Conservation (phyloP, 2,113 vertebrate species). For the Gobio gobio region DNA sequence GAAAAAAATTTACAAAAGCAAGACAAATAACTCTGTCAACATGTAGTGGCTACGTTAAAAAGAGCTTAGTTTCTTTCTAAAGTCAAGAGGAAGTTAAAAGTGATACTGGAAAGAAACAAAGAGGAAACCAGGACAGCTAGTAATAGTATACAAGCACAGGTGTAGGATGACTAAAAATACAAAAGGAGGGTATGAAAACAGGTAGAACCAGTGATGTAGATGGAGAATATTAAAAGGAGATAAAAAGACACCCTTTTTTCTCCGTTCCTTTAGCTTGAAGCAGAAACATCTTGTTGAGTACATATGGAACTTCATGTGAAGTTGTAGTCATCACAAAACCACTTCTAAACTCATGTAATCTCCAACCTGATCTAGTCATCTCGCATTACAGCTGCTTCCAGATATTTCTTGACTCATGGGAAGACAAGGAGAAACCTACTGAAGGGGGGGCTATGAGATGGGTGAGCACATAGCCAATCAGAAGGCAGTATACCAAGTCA, state of each 20-base stretch:
- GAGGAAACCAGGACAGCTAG: slow-evolving; percentile 20
- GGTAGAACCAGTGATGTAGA: slow-evolving; percentile 16
- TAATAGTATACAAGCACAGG: neutral
- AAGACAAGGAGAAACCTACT: slow-evolving; percentile 9
- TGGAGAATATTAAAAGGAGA: neutral
- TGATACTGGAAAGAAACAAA: slow-evolving; percentile 13
- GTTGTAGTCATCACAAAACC: neutral
- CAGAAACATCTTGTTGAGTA: neutral
- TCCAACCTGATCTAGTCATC: neutral
- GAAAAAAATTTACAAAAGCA: slow-evolving; percentile 23
- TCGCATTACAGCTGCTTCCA: slow-evolving; percentile 14
- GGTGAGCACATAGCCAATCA: slow-evolving; percentile 16
- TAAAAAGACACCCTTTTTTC: neutral
- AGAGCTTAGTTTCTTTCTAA: slow-evolving; percentile 3
- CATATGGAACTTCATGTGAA: neutral
- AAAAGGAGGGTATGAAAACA: slow-evolving; percentile 13
- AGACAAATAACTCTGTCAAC: slow-evolving; percentile 17
- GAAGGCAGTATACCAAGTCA: slow-evolving; percentile 27
- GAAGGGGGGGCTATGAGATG: slow-evolving; percentile 28
- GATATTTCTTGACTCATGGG: slow-evolving; percentile 4
- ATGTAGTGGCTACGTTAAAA: slow-evolving; percentile 1
- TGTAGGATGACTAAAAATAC: neutral
- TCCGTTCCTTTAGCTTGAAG: neutral
- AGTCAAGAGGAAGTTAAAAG: slow-evolving; percentile 7
- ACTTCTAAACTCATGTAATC: slow-evolving; percentile 14